Evolutionary conservation across 1,140 invertebrate genomes (phyloP), one percentile per base, ranked within the genome.

Genomic region (Kradibia gibbosae): DNA sequence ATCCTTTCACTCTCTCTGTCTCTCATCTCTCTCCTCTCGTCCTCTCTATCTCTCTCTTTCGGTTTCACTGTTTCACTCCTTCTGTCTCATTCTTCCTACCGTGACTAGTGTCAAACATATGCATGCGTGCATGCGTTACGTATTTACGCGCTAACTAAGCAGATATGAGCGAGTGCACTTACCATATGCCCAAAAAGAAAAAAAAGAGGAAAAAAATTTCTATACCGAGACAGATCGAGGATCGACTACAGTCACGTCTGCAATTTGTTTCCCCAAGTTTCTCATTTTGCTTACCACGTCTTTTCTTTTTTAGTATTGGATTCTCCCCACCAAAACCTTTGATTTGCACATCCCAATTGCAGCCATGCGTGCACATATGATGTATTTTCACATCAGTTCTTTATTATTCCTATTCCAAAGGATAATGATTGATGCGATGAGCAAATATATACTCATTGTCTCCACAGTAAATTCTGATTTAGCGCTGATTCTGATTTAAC

Each of bases 91-190:
- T 15, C 70, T 48, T 28, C 8, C 3, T 34, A 20, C 48, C 34
- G 70, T 74, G 79, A 74, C 79, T 74, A 62, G 71, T 80, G 70
- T 80, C 79, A 57, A 80, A 74, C 79, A 73, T 67, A 67, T 73
- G 79, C 70, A 62, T 39, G 67, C 13, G 39, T 7, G 57, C 42
- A 34, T n/a, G 70, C 79, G 65, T 72, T 77, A 71, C 34, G 80
- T 78, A 60, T 77, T 72, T 74, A 78, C 74, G 80, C 80, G 74
- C 74, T 82, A 82, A 82, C 74, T 82, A 78, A 65, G 80, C 80
- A 78, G 80, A 81, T 76, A 71, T 31, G 45, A 25, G 48, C 45
- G 45, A 25, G 34, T 53, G 39, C 78, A 31, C 50, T 28, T 31
- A 67, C 80, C 80, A 77, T 82, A 82, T 82, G 75, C 75, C 57